phyloP scores from a whole-genome alignment of 1,140 invertebrate species.

The Drosophila santomea region DNA sequence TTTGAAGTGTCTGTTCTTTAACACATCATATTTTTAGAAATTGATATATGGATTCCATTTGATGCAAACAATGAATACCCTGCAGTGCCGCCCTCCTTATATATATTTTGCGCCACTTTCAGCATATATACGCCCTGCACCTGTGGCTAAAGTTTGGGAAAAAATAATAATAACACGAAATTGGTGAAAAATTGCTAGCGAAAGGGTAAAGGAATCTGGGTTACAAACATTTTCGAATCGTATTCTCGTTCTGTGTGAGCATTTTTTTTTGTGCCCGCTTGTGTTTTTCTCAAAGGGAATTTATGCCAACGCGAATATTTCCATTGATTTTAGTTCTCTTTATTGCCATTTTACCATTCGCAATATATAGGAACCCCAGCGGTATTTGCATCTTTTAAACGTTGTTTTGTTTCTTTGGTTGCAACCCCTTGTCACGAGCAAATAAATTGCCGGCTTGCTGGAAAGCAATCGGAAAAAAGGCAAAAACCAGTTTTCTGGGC shows the following conservation, averaged over 20 bases:
- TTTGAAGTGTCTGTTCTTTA: no score
- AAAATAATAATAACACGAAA: constrained; percentile 21
- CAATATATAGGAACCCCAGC: constrained; percentile 8
- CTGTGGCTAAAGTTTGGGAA: constrained; percentile 35
- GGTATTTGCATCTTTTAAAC: constrained; percentile 65
- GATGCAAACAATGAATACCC: constrained; percentile 56
- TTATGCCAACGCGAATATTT: constrained; percentile 78
- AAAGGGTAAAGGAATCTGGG: constrained; percentile 64
- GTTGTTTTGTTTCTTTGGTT: constrained; percentile 31
- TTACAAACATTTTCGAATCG: constrained; percentile 65
- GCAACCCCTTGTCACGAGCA: constrained; percentile 49
- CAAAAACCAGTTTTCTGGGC: not conserved
- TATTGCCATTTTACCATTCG: constrained; percentile 56
- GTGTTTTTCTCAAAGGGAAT: constrained; percentile 54
- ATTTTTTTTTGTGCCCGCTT: constrained; percentile 39
- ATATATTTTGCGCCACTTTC: constrained; percentile 68
- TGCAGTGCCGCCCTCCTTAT: constrained; percentile 9
- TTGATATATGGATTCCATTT: no score
- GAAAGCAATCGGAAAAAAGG: constrained; percentile 20
- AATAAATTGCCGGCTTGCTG: constrained; percentile 65
- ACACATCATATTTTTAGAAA: no score
- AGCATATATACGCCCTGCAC: constrained; percentile 40
- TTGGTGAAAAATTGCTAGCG: constrained; percentile 49
- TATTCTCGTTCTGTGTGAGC: constrained; percentile 7
- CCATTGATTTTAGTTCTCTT: constrained; percentile 77